A percentile compares a stretch with the other conserved stretches of the same genome.
These are phyloP conservation scores for Palloptera scutellata DNA, from an alignment of 2,888 invertebrate species.

Conservation along the genomic window DNA sequence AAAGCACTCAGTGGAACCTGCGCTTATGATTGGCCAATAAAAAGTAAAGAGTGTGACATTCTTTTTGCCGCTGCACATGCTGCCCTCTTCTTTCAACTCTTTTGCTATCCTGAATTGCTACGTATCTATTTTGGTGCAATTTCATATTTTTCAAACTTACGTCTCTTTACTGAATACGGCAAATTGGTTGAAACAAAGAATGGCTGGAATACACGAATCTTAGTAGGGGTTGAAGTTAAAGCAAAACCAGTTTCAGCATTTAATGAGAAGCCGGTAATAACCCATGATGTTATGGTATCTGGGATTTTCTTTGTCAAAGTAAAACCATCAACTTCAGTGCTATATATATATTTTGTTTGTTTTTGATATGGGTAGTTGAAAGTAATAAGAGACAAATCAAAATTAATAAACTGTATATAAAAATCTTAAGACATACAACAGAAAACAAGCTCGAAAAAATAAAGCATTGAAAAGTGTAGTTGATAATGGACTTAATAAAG, in stretches of 20 bases:
- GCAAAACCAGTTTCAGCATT: constrained; percentile 80
- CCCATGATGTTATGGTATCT: constrained; percentile 86
- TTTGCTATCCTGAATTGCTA: too few relatives aligned
- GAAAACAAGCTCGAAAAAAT: constrained; percentile 1
- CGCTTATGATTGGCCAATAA: too few relatives aligned
- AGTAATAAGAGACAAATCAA: background rate
- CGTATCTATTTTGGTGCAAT: too few relatives aligned
- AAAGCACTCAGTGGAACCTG: too few relatives aligned
- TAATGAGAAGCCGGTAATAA: constrained; percentile 83
- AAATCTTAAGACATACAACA: background rate
- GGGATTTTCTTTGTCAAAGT: constrained; percentile 70
- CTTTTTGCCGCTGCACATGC: too few relatives aligned
- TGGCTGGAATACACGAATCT: constrained; percentile 79
- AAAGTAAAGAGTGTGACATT: too few relatives aligned
- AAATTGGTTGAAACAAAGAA: constrained; percentile 88
- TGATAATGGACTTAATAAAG: too few relatives aligned
- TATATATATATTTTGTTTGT: constrained; percentile 34
- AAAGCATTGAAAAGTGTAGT: background rate
- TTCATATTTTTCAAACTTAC: too few relatives aligned
- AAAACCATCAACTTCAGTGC: constrained; percentile 49
- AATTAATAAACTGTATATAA: background rate
- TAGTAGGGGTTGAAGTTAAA: constrained; percentile 73
- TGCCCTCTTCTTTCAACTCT: too few relatives aligned
- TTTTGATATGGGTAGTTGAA: background rate
- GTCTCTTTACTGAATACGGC: constrained; percentile 84